Base-by-base conservation (phyloP, 2,113 vertebrate species). In the Cygnus atratus region DNA sequence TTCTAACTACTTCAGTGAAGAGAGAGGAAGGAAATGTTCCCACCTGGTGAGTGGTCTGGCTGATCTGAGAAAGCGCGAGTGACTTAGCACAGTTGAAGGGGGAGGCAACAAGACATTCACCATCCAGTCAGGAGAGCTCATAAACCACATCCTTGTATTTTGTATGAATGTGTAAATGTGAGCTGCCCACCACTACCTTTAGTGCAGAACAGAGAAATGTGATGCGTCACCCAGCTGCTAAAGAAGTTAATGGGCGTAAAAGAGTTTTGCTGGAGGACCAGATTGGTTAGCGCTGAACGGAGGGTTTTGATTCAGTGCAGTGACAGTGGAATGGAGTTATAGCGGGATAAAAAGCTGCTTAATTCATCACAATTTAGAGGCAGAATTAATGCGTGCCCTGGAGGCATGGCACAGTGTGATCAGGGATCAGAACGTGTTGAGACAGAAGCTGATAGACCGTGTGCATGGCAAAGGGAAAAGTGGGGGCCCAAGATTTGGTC, bases 351-450 rank as follows among this genome's bases (percentile, higher is more conserved):
- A 88, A 87, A 91, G 58, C 61, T 92, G 74, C 94, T 95, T 95
- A 89, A 93, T 95, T 79, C 84, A 74, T 91, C 73, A 44, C 70
- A n/a, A 81, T 91, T 89, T 91, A 88, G 77, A 91, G 81, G 62
- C 68, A 84, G 87, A 87, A 76, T 79, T 87, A 93, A 75, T 73
- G 48, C 0, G 0, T 59, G 62, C 66, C 70, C 39, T 73, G 29
- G 67, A 58, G 80, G 65, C 80, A 90, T 82, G 75, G 88, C 58
- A 55, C 19, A n/a, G 31, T 58, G 63, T 86, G 41, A 87, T 88
- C 44, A 43, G 55, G 37, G 63, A 1, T 15, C 57, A 75, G 39
- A 91, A 88, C 89, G 44, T 54, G 33, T 0, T 4, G 33, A 85
- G 15, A 39, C 10, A 57, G 58, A 90, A 81, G 44, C 48, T 67